phyloP scores from a whole-genome alignment of 2,113 vertebrate species.

The Cryptotis parvus region DNA sequence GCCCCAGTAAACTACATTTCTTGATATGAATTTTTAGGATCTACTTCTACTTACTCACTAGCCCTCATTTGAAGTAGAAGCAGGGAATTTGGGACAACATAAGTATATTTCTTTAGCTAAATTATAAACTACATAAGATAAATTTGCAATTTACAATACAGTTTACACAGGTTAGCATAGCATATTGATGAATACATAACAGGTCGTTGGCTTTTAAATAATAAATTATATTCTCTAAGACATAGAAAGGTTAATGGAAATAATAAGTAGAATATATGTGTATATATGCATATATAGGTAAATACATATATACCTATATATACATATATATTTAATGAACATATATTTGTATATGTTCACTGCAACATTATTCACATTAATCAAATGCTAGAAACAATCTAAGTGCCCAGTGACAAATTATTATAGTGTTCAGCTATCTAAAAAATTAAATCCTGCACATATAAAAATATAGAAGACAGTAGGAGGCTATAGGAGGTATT shows the following conservation, averaged over 20 bases:
- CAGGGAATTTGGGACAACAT: background rate
- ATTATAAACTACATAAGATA: conserved; percentile 10
- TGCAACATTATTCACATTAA: background rate
- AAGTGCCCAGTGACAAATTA: background rate
- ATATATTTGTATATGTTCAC: background rate
- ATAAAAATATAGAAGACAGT: background rate
- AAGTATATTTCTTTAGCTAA: background rate
- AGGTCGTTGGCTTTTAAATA: conserved; percentile 30
- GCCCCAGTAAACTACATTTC: background rate
- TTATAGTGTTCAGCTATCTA: background rate
- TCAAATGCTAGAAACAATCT: background rate
- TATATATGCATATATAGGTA: background rate
- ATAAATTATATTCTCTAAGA: background rate
- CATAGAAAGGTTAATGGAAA: background rate
- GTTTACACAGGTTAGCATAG: background rate
- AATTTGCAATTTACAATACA: background rate
- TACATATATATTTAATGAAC: too few species aligned
- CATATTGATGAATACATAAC: background rate
- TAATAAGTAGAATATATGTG: background rate
- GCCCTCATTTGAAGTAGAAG: conserved; percentile 8
- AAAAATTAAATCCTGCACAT: background rate
- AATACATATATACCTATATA: background rate
- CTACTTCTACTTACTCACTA: conserved; percentile 3
- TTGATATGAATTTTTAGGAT: background rate
- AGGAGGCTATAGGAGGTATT: background rate